Percentiles rank a stretch among this genome's conserved stretches.
phyloP scores from a whole-genome alignment of 2,888 invertebrate genomes.

The Aradus depressus region DNA sequence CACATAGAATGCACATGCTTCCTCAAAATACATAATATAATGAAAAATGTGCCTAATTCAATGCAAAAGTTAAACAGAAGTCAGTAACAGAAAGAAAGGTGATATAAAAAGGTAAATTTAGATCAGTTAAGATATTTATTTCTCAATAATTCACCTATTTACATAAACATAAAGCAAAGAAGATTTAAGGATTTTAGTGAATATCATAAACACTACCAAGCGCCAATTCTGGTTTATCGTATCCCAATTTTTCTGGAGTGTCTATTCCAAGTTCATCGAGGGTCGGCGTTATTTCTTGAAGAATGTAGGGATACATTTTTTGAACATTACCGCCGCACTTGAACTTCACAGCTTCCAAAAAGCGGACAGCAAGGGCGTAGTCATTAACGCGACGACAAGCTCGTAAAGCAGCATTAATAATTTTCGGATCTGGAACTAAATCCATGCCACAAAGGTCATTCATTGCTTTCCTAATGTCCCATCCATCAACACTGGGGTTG shows the following conservation, averaged over 20 bases:
- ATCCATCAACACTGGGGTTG: slow-evolving; percentile 78
- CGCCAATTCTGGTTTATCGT: slow-evolving; percentile 92
- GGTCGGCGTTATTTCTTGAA: slow-evolving; percentile 85
- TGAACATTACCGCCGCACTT: slow-evolving; percentile 68
- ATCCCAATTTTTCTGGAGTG: slow-evolving; percentile 91
- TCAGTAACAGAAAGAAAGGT: too few relatives aligned
- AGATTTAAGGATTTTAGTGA: too few relatives aligned
- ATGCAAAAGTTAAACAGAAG: too few relatives aligned
- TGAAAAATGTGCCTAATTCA: too few relatives aligned
- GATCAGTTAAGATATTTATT: too few relatives aligned
- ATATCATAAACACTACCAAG: slow-evolving; percentile 61
- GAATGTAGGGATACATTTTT: slow-evolving; percentile 75
- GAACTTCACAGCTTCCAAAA: slow-evolving; percentile 80
- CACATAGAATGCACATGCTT: too few relatives aligned
- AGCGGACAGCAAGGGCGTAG: slow-evolving; percentile 82
- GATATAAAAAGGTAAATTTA: too few relatives aligned
- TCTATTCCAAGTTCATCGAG: slow-evolving; percentile 85
- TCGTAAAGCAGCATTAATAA: slow-evolving; percentile 72
- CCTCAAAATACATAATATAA: too few relatives aligned
- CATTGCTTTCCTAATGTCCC: slow-evolving; percentile 89
- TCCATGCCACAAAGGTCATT: slow-evolving; percentile 73
- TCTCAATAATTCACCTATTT: too few relatives aligned
- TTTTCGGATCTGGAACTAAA: slow-evolving; percentile 81
- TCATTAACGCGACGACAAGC: slow-evolving; percentile 93
- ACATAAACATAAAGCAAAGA: too few relatives aligned